Evolutionary conservation across 2,797 vertebrate genomes (phyloP).

Genomic region (Gobionotothen gibberifrons): DNA sequence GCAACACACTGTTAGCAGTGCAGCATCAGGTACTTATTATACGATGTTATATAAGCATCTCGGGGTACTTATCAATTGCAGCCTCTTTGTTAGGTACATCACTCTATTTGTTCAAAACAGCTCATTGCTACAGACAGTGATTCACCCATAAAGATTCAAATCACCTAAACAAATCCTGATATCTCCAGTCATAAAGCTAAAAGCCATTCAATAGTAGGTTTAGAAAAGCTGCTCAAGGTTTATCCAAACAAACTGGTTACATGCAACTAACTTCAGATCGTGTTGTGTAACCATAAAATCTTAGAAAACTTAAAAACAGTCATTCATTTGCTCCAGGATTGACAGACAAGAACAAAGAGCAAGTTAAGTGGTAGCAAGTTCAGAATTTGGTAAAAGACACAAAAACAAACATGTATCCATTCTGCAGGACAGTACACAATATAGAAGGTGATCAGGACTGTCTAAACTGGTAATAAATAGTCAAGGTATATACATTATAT

Average conservation of each 20-base stretch:
- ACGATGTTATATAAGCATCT: not conserved
- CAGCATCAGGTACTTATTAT: not conserved
- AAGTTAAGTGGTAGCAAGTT: not conserved
- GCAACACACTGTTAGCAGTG: too few species aligned
- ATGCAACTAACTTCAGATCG: not conserved
- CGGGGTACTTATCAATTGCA: not conserved
- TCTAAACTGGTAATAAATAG: not conserved
- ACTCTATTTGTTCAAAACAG: too few species aligned
- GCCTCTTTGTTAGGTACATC: too few species aligned
- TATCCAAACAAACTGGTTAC: conserved; percentile 6
- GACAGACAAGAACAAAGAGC: not conserved
- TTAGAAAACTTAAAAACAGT: not conserved
- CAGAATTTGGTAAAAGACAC: not conserved
- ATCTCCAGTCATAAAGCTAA: not conserved
- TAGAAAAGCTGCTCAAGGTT: not conserved
- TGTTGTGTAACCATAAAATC: not conserved
- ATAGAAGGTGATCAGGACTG: not conserved
- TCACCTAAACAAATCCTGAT: conserved; percentile 13
- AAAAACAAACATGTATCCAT: not conserved
- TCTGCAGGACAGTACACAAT: not conserved
- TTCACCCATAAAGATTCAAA: not conserved
- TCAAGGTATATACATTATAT: not conserved
- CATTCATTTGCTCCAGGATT: not conserved
- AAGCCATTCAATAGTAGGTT: not conserved
- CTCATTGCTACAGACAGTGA: not conserved